These are phyloP conservation scores for Myopa testacea DNA, from an alignment of 2,888 invertebrate genomes.

Conservation along the genomic window DNA sequence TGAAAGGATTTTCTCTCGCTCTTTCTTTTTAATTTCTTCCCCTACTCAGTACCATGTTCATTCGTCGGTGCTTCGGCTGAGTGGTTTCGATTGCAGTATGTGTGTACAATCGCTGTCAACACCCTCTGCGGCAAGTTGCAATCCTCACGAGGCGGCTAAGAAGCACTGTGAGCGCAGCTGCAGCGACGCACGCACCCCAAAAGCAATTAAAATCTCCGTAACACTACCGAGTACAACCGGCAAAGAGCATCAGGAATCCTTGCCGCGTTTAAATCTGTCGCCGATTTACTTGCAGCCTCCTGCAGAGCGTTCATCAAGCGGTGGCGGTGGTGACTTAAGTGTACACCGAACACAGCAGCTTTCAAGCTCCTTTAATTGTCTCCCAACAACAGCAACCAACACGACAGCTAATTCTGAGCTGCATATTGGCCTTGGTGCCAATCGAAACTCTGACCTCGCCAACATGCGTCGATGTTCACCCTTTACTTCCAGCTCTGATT, in stretches of 20 bases:
- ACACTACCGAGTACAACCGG: conserved; percentile 46
- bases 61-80: conserved; percentile 71
- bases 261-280: conserved; percentile 58
- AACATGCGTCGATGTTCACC: conserved; percentile 55
- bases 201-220: conserved; percentile 59
- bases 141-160: conserved; percentile 36
- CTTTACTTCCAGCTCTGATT: conserved; percentile 61
- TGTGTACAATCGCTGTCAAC: conserved; percentile 64
- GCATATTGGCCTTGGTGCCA: conserved; percentile 20
- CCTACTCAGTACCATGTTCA: conserved; percentile 70
- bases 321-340: conserved; percentile 38
- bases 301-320: conserved; percentile 46
- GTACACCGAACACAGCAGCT: conserved; percentile 55
- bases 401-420: not conserved
- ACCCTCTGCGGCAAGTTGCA: conserved; percentile 49
- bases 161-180: conserved; percentile 38
- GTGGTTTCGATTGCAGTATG: conserved; percentile 71
- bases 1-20: not conserved
- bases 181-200: conserved; percentile 51
- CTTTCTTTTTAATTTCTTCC: not conserved
- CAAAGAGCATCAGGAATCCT: conserved; percentile 53
- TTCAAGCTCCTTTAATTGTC: conserved; percentile 64
- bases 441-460: conserved; percentile 16
- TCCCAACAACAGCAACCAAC: conserved; percentile 42
- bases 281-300: conserved; percentile 61